Conservation (phyloP, 1,140 invertebrate species). For the Bombyx mori region DNA sequence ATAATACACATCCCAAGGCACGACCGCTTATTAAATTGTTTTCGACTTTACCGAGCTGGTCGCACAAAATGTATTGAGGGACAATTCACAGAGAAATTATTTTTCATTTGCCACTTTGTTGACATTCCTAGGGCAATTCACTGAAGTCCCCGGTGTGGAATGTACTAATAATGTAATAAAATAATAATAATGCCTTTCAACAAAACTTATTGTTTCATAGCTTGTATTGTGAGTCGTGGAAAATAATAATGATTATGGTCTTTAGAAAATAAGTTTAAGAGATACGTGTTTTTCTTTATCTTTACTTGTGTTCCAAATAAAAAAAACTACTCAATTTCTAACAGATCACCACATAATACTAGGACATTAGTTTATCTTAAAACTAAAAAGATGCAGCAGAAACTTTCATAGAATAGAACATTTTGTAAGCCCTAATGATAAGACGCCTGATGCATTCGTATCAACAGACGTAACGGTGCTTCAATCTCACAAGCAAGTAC, state of each 20-base stretch:
- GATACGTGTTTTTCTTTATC: too few species aligned
- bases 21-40: slow-evolving; percentile 9
- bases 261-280: too few species aligned
- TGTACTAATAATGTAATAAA: neutral
- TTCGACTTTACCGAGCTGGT: slow-evolving; percentile 9
- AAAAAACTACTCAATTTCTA: too few species aligned
- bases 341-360: too few species aligned
- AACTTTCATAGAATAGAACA: too few species aligned
- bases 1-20: neutral
- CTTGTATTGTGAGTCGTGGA: neutral
- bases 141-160: neutral
- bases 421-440: too few species aligned
- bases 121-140: slow-evolving; percentile 10
- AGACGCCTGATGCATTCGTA: too few species aligned
- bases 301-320: too few species aligned
- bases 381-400: too few species aligned
- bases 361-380: too few species aligned
- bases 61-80: slow-evolving; percentile 5
- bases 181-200: neutral
- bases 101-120: slow-evolving; percentile 8
- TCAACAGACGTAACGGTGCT: too few species aligned
- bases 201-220: neutral
- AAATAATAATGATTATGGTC: neutral
- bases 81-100: slow-evolving; percentile 12
- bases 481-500: too few species aligned